Evolutionary conservation across 23 tunicate species (phyloP).

Genomic region (Pegea sp.): DNA sequence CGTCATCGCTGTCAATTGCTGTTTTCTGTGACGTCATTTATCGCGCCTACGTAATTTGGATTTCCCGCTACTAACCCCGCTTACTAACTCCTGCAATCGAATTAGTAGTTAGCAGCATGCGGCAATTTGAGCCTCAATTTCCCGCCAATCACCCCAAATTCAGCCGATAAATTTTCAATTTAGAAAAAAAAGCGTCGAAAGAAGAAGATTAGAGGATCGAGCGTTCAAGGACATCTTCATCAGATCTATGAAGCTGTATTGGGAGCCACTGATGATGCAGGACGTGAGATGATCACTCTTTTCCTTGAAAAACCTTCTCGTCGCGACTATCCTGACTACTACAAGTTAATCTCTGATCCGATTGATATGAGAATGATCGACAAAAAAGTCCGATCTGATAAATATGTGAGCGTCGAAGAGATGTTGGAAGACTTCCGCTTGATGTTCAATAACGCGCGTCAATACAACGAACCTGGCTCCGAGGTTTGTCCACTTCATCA

Average conservation of each 20-base stretch:
- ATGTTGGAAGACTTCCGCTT: slow-evolving; percentile 63
- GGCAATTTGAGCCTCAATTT: too few species aligned
- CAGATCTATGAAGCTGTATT: not conserved
- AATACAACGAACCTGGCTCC: slow-evolving; percentile 95
- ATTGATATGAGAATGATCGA: slow-evolving; percentile 84
- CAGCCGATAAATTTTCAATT: too few species aligned
- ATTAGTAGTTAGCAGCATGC: too few species aligned
- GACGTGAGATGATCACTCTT: slow-evolving; percentile 47
- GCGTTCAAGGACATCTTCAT: not conserved
- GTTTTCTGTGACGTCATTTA: too few species aligned
- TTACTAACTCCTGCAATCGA: too few species aligned
- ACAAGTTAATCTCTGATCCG: slow-evolving; percentile 85
- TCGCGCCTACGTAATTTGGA: too few species aligned
- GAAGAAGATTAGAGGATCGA: too few species aligned
- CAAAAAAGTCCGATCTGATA: slow-evolving; percentile 53
- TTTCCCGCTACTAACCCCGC: too few species aligned
- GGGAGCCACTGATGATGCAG: slow-evolving; percentile 11
- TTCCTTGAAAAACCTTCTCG: slow-evolving; percentile 88
- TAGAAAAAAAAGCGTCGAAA: too few species aligned
- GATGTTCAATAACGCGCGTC: slow-evolving; percentile 92
- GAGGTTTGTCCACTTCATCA: slow-evolving; percentile 17
- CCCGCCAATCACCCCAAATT: too few species aligned
- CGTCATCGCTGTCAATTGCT: too few species aligned
- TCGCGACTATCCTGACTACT: slow-evolving; percentile 89
- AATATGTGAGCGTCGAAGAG: slow-evolving; percentile 28